These are phyloP conservation scores for Vulpes ferrilata DNA, from an alignment of 2,113 vertebrate genomes.

Conservation along the genomic window DNA sequence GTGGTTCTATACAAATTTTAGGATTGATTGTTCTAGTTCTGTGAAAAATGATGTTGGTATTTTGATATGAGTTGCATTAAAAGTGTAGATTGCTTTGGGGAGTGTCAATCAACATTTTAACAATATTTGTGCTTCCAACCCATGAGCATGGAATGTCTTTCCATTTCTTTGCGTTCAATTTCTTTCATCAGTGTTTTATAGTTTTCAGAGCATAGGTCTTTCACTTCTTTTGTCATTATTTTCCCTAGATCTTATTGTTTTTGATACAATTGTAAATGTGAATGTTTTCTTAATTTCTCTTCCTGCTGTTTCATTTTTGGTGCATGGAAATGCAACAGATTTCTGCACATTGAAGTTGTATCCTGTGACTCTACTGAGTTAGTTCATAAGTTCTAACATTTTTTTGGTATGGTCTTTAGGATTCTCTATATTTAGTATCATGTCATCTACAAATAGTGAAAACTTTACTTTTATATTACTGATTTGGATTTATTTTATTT, in stretches of 20 bases:
- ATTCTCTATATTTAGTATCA: background rate
- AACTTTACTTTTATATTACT: background rate
- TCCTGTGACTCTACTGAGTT: background rate
- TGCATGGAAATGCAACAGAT: background rate
- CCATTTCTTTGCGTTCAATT: background rate
- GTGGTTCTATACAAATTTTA: background rate
- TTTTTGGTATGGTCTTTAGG: background rate
- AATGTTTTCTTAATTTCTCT: background rate
- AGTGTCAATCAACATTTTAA: background rate
- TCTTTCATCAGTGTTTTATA: background rate
- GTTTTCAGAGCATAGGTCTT: background rate
- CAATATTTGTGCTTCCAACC: background rate
- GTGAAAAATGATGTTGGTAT: background rate
- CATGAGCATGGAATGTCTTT: background rate
- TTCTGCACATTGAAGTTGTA: background rate
- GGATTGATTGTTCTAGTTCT: background rate
- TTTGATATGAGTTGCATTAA: background rate
- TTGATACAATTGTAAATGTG: background rate
- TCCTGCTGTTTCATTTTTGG: background rate
- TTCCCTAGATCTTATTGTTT: background rate
- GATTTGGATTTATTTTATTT: background rate
- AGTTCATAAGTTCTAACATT: background rate
- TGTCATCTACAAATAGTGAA: background rate
- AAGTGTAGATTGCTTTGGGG: background rate
- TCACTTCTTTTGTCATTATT: background rate